Conservation (phyloP, 92 coral and sea anemone genomes). For the Virgularia gustaviana region DNA sequence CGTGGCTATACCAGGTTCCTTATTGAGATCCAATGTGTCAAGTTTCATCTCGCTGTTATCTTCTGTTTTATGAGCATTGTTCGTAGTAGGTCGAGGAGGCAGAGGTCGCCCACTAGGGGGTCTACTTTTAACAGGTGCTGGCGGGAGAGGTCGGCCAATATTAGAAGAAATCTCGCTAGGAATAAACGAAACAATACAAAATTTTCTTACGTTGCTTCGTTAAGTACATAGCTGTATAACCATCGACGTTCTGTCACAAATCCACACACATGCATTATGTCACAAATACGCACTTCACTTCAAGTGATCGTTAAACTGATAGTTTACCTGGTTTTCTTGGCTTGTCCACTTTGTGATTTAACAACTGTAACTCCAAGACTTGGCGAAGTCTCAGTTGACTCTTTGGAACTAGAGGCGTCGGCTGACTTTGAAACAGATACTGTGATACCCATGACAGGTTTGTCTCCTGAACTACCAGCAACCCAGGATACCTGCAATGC, state of each 20-base stretch:
- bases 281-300: too few relatives aligned
- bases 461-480: slow-evolving; percentile 31
- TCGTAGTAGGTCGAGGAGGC: slow-evolving; percentile 9
- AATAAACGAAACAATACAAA: neutral
- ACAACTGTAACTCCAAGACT: slow-evolving; percentile 68
- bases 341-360: slow-evolving; percentile 50
- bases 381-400: slow-evolving; percentile 4
- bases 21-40: slow-evolving; percentile 6
- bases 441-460: slow-evolving; percentile 74
- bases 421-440: slow-evolving; percentile 57
- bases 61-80: slow-evolving; percentile 33
- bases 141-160: slow-evolving; percentile 35
- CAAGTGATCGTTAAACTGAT: too few relatives aligned
- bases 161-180: slow-evolving; percentile 11
- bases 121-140: slow-evolving; percentile 14
- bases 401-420: slow-evolving; percentile 25
- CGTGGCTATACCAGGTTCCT: slow-evolving; percentile 1
- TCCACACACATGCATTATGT: too few relatives aligned
- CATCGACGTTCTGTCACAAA: too few relatives aligned
- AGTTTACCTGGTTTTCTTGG: slow-evolving; percentile 23
- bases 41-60: neutral
- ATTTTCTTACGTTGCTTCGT: neutral
- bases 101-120: slow-evolving; percentile 18
- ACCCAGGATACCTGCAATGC: slow-evolving; percentile 26
- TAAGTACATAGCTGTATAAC: neutral